Percentiles rank a stretch among this genome's conserved stretches.
Evolutionary conservation across 2,113 vertebrate genomes (phyloP).

Genomic region (Stegastes partitus): DNA sequence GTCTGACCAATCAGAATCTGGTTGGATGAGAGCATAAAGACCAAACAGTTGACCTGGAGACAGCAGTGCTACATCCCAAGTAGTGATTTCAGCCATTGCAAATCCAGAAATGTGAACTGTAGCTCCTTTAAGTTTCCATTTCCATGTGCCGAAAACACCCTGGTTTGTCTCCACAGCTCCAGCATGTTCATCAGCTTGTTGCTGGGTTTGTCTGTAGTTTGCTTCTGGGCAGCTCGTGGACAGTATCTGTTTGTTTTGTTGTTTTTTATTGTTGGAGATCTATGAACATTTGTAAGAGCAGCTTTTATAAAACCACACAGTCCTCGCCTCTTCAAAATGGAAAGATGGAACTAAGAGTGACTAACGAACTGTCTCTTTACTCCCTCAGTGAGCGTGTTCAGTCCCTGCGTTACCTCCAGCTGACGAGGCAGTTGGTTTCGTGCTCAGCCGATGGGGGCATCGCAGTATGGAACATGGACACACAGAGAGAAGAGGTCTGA

Average conservation of each 20-base stretch:
- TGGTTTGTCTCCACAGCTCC: not conserved
- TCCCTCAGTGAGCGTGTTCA: constrained; percentile 92
- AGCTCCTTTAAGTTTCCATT: not conserved
- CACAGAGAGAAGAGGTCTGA: constrained; percentile 92
- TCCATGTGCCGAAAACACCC: no score
- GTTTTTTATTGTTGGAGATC: not conserved
- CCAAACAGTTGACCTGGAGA: no score
- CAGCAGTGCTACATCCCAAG: no score
- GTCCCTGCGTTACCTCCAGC: constrained; percentile 91
- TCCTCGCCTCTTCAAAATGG: not conserved
- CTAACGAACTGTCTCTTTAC: not conserved
- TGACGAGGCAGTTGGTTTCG: constrained; percentile 93
- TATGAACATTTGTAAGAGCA: not conserved
- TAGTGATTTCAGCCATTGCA: not conserved
- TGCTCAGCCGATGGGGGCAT: constrained; percentile 95
- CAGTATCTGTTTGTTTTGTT: not conserved
- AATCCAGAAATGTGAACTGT: not conserved
- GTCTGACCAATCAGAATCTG: no score
- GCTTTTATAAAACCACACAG: no score
- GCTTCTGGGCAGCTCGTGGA: not conserved
- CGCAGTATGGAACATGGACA: constrained; percentile 99
- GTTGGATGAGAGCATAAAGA: no score
- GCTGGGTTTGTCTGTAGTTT: not conserved
- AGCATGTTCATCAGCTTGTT: not conserved
- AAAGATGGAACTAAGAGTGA: not conserved